Evolutionary conservation across 2,797 vertebrate genomes (phyloP).

Genomic region (Diplodus sargus): DNA sequence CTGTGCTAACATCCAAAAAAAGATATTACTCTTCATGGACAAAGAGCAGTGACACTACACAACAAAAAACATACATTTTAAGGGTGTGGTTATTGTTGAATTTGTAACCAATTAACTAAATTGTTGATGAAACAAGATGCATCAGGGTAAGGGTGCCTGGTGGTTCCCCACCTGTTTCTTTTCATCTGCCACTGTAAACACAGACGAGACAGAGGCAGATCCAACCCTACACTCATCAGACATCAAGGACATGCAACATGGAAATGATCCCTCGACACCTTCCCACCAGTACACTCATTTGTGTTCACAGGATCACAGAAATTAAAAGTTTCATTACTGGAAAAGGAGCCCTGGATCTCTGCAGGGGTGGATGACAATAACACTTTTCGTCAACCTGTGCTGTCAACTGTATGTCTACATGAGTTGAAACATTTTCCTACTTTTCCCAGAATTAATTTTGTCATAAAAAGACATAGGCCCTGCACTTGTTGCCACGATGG

Average conservation of each 20-base stretch:
- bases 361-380: not conserved
- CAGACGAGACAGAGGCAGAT: not conserved
- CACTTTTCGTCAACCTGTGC: not conserved
- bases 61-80: not conserved
- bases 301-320: not conserved
- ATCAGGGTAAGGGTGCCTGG: not conserved
- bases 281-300: not conserved
- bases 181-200: not conserved
- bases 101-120: not conserved
- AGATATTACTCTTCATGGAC: too few relatives aligned
- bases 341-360: not conserved
- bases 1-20: too few relatives aligned
- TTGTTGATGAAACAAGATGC: not conserved
- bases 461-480: not conserved
- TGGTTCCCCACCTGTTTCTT: not conserved
- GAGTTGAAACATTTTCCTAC: not conserved
- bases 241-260: not conserved
- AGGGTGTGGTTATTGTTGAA: not conserved
- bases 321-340: conserved; percentile 4
- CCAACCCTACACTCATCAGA: not conserved
- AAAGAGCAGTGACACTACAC: not conserved
- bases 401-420: not conserved
- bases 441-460: not conserved
- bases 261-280: not conserved
- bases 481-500: not conserved